Evolutionary conservation across 2,797 vertebrate genomes (phyloP).

Genomic region (Sebastes nivosus): DNA sequence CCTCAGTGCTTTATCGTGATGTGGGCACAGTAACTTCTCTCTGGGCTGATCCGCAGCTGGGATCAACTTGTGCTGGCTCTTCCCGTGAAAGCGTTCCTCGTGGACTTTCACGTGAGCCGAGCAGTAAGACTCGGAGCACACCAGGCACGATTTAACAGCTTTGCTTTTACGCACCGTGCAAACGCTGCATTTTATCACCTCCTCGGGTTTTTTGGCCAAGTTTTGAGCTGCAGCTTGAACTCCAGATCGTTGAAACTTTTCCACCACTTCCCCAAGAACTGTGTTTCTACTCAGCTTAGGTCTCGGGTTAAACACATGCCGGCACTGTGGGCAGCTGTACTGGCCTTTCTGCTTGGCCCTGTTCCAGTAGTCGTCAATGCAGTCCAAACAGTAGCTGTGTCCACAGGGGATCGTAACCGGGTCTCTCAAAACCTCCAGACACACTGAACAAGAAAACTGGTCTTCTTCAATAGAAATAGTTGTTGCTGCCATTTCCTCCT

Average conservation of each 20-base stretch:
- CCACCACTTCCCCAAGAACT: constrained; percentile 77
- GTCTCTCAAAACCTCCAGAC: constrained; percentile 77
- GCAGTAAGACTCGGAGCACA: constrained; percentile 89
- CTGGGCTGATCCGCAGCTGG: constrained; percentile 84
- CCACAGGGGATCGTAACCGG: constrained; percentile 83
- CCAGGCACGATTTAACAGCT: constrained; percentile 88
- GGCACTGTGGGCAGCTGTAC: constrained; percentile 82
- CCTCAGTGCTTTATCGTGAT: constrained; percentile 87
- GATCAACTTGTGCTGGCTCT: constrained; percentile 82
- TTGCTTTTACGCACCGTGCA: constrained; percentile 87
- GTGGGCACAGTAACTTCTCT: constrained; percentile 84
- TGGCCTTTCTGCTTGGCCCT: constrained; percentile 66
- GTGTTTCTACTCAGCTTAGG: constrained; percentile 80
- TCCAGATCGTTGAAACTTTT: constrained; percentile 53
- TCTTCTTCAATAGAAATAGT: constrained; percentile 82
- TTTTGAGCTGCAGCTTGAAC: neutral
- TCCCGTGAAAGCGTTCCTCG: constrained; percentile 79
- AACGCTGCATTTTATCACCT: constrained; percentile 79
- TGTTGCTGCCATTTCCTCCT: constrained; percentile 68
- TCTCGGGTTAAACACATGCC: constrained; percentile 73
- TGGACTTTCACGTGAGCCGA: constrained; percentile 75
- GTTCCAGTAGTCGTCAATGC: constrained; percentile 83
- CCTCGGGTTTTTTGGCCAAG: neutral
- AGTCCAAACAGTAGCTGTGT: constrained; percentile 81
- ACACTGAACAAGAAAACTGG: constrained; percentile 80